Evolutionary conservation across 2,797 vertebrate genomes (phyloP).

Genomic region (Momotus momota): DNA sequence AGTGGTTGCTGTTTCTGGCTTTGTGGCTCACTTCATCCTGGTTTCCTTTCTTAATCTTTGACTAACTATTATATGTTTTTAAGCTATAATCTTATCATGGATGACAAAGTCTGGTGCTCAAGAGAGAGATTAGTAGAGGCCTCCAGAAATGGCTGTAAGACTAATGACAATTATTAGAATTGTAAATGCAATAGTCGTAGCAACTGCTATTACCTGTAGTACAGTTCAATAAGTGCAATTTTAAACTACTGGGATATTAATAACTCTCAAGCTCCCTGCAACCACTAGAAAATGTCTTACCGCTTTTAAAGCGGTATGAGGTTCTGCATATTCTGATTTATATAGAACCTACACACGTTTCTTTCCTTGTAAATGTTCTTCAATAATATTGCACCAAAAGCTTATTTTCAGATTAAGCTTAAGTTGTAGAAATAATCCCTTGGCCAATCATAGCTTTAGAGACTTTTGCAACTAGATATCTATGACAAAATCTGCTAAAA

Average conservation of each 20-base stretch:
- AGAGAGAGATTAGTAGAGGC: not conserved
- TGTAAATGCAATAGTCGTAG: not conserved
- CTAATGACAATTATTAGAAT: not conserved
- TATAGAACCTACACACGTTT: not conserved
- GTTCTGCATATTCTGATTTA: not conserved
- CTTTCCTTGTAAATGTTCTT: not conserved
- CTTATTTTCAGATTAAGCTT: conserved; percentile 22
- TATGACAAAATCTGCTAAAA: not conserved
- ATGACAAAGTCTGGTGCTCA: not conserved
- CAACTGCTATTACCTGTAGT: not conserved
- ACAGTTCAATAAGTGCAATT: not conserved
- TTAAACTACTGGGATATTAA: not conserved
- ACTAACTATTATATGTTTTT: not conserved
- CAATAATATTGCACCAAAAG: not conserved
- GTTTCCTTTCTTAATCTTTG: not conserved
- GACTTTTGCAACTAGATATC: not conserved
- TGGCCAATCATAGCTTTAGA: not conserved
- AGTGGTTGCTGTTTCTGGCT: not conserved
- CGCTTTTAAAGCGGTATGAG: not conserved
- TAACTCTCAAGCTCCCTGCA: not conserved
- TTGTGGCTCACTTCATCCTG: not conserved
- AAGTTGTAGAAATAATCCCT: not conserved
- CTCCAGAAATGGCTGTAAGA: not conserved
- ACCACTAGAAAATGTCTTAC: not conserved
- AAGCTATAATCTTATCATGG: not conserved